Evolutionary conservation across 2,113 vertebrate species (phyloP).

Genomic region (Sialia sialis): DNA sequence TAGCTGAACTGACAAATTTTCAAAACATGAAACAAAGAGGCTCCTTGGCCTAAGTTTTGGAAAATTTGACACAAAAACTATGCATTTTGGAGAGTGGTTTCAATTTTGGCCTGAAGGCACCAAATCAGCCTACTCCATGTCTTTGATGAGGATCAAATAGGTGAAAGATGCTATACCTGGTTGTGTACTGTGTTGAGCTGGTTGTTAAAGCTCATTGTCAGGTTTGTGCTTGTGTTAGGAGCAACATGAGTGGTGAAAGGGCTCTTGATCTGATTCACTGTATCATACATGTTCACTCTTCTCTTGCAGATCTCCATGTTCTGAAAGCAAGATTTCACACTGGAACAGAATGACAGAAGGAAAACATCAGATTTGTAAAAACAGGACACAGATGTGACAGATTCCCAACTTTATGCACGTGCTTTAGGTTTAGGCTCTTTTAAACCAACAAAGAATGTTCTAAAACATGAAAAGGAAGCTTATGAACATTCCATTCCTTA

Average conservation of each 20-base stretch:
- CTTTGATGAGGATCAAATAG: not conserved
- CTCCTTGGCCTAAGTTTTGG: not conserved
- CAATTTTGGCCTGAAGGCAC: not conserved
- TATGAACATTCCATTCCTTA: not conserved
- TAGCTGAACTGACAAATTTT: not conserved
- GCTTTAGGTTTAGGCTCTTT: not conserved
- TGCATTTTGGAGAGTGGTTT: not conserved
- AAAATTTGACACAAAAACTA: not conserved
- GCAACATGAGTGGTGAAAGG: slow-evolving; percentile 86
- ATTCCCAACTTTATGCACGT: not conserved
- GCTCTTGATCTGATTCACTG: slow-evolving; percentile 88
- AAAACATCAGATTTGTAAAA: not conserved
- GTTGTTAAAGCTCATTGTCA: slow-evolving; percentile 98
- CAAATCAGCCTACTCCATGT: not conserved
- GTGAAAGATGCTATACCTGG: slow-evolving; percentile 76
- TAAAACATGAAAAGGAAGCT: not conserved
- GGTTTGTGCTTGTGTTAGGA: slow-evolving; percentile 91
- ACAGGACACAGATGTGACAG: not conserved
- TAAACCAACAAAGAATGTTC: not conserved
- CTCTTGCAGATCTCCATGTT: slow-evolving; percentile 99
- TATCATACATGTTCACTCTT: slow-evolving; percentile 91
- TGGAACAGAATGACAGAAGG: slow-evolving; percentile 55
- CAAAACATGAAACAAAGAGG: not conserved
- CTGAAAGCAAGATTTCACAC: slow-evolving; percentile 97
- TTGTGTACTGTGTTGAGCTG: slow-evolving; percentile 91